Conservation (phyloP, 2,113 vertebrate species). For the Phaethornis superciliosus region DNA sequence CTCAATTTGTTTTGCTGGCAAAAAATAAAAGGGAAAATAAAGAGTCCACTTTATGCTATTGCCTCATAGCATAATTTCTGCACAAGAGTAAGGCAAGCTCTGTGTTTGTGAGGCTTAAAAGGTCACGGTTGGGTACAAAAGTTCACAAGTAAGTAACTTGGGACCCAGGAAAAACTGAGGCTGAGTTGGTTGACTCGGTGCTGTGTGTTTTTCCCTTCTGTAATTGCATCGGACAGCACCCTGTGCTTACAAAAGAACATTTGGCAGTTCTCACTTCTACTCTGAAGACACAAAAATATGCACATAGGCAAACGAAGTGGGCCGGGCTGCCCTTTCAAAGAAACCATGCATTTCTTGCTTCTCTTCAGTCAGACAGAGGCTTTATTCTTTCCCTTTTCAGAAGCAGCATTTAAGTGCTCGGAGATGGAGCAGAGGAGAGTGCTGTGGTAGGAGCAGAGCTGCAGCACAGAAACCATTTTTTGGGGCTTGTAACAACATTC, state of each 20-base stretch:
- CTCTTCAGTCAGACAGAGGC: constrained; percentile 12
- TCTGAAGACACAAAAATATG: neutral
- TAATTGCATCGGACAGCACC: neutral
- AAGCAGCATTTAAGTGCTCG: neutral
- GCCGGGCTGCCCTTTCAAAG: neutral
- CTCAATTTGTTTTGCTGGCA: neutral
- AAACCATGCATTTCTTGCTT: neutral
- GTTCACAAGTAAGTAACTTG: neutral
- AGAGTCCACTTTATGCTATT: neutral
- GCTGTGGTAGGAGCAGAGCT: neutral
- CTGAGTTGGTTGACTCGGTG: neutral
- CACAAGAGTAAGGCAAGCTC: neutral
- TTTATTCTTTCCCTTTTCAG: constrained; percentile 43
- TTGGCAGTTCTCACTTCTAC: neutral
- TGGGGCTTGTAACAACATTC: neutral
- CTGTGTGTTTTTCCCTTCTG: neutral
- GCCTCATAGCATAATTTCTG: neutral
- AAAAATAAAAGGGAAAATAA: neutral
- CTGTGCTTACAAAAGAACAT: neutral
- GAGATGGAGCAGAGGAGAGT: neutral
- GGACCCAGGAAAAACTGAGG: neutral
- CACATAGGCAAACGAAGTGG: neutral
- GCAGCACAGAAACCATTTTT: neutral
- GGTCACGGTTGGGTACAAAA: constrained; percentile 23
- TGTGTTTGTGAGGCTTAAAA: neutral